Conservation (phyloP, 2,888 invertebrate species). For the Rhagonycha lutea region DNA sequence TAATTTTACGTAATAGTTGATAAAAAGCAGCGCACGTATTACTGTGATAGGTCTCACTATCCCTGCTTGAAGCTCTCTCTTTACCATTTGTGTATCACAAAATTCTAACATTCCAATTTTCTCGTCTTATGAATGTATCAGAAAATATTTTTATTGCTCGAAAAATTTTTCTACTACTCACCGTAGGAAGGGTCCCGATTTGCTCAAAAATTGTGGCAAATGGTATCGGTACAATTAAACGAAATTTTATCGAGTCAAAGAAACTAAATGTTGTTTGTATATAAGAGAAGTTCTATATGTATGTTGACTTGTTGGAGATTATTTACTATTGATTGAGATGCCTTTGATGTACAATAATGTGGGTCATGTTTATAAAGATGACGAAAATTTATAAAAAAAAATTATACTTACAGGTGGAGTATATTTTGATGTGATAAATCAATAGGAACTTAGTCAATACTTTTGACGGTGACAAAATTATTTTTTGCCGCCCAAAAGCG, state of each 20-base stretch:
- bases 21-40: slow-evolving; percentile 38
- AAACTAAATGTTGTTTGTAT: slow-evolving; percentile 22
- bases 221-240: background rate
- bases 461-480: background rate
- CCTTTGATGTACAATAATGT: slow-evolving; percentile 26
- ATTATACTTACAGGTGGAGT: background rate
- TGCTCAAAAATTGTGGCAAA: slow-evolving; percentile 1
- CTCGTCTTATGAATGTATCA: slow-evolving; percentile 21
- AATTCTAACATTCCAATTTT: slow-evolving; percentile 42
- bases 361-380: slow-evolving; percentile 14
- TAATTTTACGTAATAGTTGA: slow-evolving; percentile 4
- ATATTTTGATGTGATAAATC: background rate
- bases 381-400: slow-evolving; percentile 4
- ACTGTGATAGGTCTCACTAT: slow-evolving; percentile 48
- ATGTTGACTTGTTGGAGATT: slow-evolving; percentile 25
- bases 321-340: slow-evolving; percentile 22
- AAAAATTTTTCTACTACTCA: background rate
- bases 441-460: background rate
- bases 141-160: slow-evolving; percentile 5
- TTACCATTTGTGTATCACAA: slow-evolving; percentile 28
- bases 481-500: background rate
- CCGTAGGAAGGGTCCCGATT: slow-evolving; percentile 1
- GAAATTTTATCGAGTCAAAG: background rate
- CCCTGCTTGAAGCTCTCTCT: slow-evolving; percentile 44
- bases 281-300: slow-evolving; percentile 23